These are phyloP conservation scores for Cancer borealis DNA, from an alignment of 2,888 invertebrate genomes.

Conservation along the genomic window DNA sequence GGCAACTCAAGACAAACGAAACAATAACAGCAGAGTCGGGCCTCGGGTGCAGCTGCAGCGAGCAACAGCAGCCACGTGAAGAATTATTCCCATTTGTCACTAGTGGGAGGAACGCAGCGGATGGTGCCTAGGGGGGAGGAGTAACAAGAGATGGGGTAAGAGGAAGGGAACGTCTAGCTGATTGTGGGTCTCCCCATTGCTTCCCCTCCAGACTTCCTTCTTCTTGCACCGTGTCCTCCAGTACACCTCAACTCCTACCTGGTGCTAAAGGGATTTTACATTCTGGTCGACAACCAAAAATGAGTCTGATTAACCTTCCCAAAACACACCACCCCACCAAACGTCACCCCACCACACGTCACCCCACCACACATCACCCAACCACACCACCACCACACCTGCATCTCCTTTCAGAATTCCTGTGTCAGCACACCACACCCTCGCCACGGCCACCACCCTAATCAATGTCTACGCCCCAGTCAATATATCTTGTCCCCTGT, in stretches of 20 bases:
- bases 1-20: slow-evolving; percentile 26
- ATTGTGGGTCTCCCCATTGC: background rate
- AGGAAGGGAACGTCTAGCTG: slow-evolving; percentile 22
- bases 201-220: background rate
- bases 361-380: background rate
- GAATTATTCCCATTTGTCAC: slow-evolving; percentile 54
- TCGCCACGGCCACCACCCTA: background rate
- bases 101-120: slow-evolving; percentile 21
- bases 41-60: slow-evolving; percentile 50
- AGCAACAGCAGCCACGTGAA: slow-evolving; percentile 52
- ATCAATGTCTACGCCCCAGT: slow-evolving; percentile 16
- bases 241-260: background rate
- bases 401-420: background rate
- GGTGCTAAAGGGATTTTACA: background rate
- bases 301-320: background rate
- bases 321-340: background rate
- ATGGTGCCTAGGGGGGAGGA: background rate
- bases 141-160: background rate
- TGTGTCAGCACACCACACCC: background rate
- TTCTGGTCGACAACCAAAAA: background rate
- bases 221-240: background rate
- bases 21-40: slow-evolving; percentile 45
- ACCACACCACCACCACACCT: slow-evolving; percentile 25
- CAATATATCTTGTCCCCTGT: background rate
- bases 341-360: background rate